These are phyloP conservation scores for Brevimyrus niger DNA, from an alignment of 2,113 vertebrate species.

Conservation along the genomic window DNA sequence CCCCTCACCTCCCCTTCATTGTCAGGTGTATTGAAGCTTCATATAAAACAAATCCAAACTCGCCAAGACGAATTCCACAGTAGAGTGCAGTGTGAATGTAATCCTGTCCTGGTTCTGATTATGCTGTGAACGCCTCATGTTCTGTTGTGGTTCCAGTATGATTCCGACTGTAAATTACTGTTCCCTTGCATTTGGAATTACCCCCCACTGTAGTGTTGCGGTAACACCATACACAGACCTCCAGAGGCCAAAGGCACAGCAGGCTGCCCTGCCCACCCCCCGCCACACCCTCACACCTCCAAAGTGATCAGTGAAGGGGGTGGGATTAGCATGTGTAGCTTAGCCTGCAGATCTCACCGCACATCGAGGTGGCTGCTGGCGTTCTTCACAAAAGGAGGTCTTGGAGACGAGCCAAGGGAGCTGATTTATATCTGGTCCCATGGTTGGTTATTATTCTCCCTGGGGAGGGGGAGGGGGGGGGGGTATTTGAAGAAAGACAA, in stretches of 20 bases:
- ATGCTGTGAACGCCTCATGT: background rate
- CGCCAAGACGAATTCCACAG: background rate
- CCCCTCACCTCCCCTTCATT: background rate
- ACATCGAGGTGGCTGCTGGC: background rate
- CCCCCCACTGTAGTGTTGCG: background rate
- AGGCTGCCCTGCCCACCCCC: background rate
- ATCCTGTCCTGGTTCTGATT: background rate
- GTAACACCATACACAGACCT: background rate
- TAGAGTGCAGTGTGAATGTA: background rate
- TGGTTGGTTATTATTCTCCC: conserved; percentile 9
- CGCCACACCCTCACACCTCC: background rate
- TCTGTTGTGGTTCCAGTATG: background rate
- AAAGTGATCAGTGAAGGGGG: background rate
- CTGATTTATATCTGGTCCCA: conserved; percentile 11
- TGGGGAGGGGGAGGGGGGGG: background rate
- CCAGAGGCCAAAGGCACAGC: background rate
- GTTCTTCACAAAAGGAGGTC: background rate
- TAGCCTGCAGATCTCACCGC: background rate
- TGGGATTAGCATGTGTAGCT: background rate
- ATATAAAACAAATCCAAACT: background rate
- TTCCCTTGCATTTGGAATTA: background rate
- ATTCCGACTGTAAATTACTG: background rate
- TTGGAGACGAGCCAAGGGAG: conserved; percentile 11
- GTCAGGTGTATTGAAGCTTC: background rate
- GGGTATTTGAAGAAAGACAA: conserved; percentile 11